phyloP scores from a whole-genome alignment of 2,888 invertebrate species.

The Acanthosepion esculentum region DNA sequence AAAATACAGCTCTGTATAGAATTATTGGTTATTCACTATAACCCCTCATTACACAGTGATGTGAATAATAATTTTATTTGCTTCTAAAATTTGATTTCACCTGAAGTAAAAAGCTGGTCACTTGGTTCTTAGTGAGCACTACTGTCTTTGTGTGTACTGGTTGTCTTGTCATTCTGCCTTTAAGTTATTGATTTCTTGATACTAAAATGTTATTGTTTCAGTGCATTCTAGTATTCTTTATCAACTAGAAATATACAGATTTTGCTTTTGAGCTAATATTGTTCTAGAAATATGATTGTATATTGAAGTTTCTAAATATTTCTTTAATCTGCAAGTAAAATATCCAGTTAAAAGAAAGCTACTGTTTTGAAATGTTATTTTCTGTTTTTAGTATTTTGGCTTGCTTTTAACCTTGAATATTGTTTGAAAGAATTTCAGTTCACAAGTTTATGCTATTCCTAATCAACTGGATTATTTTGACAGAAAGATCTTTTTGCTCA shows the following conservation, averaged over 20 bases:
- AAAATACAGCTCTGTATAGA: too few relatives aligned
- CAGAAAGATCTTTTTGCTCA: too few relatives aligned
- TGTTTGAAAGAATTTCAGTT: too few relatives aligned
- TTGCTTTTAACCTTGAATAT: too few relatives aligned
- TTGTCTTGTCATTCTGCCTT: background rate
- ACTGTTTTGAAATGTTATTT: too few relatives aligned
- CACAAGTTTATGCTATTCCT: too few relatives aligned
- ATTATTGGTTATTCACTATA: too few relatives aligned
- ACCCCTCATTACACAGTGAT: background rate
- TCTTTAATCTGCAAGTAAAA: too few relatives aligned
- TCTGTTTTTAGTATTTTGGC: too few relatives aligned
- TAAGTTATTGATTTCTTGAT: conserved; percentile 33
- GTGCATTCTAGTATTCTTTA: background rate
- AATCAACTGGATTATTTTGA: too few relatives aligned
- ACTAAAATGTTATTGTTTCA: conserved; percentile 8
- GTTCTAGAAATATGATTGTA: background rate
- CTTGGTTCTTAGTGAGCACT: background rate
- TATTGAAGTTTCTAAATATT: too few relatives aligned
- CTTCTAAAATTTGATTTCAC: background rate
- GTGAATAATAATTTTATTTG: background rate
- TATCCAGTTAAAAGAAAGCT: too few relatives aligned
- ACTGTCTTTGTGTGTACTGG: background rate
- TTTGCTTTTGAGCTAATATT: background rate
- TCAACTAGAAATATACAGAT: background rate
- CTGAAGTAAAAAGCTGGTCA: background rate